Evolutionary conservation across 2,113 vertebrate genomes (phyloP).

Genomic region (Echinops telfairi): DNA sequence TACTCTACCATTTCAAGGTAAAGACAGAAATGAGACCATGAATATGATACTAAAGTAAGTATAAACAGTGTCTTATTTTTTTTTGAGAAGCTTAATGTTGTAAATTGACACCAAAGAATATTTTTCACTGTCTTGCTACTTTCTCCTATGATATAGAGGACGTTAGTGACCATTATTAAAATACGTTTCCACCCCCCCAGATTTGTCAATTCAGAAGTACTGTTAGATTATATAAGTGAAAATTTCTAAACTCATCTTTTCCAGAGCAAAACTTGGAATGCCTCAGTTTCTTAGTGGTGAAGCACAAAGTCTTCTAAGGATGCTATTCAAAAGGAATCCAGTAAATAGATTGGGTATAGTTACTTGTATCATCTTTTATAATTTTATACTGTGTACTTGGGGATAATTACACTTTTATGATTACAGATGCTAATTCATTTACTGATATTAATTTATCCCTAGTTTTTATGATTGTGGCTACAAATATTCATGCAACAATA

Average conservation of each 20-base stretch:
- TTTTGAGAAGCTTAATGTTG: conserved; percentile 59
- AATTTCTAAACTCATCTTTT: conserved; percentile 74
- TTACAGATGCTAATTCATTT: conserved; percentile 44
- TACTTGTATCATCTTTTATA: conserved; percentile 67
- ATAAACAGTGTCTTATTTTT: conserved; percentile 37
- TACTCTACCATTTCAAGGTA: conserved; percentile 96
- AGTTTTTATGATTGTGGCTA: conserved; percentile 22
- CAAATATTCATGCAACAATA: background rate
- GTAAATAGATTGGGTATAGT: conserved; percentile 95
- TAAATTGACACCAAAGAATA: background rate
- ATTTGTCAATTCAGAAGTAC: conserved; percentile 34
- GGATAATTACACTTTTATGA: conserved; percentile 44
- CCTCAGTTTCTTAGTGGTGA: conserved; percentile 98
- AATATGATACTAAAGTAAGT: conserved; percentile 99
- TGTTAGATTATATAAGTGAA: conserved; percentile 54
- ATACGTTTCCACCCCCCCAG: background rate
- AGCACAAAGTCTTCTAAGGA: conserved; percentile 97
- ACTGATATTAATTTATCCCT: background rate
- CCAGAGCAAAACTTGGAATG: conserved; percentile 98
- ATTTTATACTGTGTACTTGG: background rate
- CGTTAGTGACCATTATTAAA: conserved; percentile 34
- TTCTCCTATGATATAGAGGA: background rate
- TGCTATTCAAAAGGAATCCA: conserved; percentile 98
- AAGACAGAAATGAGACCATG: conserved; percentile 98
- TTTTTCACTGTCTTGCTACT: conserved; percentile 10